Evolutionary conservation across 1,140 invertebrate genomes (phyloP).

Genomic region (Hyles vespertilio): DNA sequence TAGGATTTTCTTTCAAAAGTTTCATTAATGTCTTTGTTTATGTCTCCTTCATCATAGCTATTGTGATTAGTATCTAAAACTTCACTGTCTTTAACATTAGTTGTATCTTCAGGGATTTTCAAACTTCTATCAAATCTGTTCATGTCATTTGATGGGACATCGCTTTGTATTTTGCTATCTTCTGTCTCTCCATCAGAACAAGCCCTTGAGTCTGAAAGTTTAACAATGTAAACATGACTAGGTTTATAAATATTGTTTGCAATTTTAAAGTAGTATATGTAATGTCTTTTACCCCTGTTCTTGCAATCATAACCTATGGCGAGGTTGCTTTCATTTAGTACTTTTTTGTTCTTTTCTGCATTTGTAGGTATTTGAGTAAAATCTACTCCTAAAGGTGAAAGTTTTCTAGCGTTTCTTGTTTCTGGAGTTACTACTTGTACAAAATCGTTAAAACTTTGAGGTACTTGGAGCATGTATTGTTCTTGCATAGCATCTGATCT

Average conservation of each 20-base stretch:
- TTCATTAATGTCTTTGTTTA: not conserved
- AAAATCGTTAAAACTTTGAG: too few relatives aligned
- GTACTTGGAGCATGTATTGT: too few relatives aligned
- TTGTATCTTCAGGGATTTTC: too few relatives aligned
- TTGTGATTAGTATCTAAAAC: too few relatives aligned
- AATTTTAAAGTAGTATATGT: conserved; percentile 7
- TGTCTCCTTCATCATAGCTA: not conserved
- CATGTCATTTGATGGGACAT: too few relatives aligned
- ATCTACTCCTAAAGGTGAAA: not conserved
- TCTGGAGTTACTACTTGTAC: conserved; percentile 1
- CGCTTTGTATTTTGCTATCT: too few relatives aligned
- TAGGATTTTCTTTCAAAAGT: conserved; percentile 9
- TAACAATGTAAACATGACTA: conserved; percentile 5
- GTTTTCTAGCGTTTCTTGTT: not conserved
- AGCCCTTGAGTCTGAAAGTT: not conserved
- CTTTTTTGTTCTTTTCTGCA: too few relatives aligned
- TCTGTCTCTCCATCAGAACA: not conserved
- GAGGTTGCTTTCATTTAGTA: too few relatives aligned
- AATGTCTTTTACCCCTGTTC: not conserved
- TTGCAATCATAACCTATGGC: not conserved
- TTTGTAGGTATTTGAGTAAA: too few relatives aligned
- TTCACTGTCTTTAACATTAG: too few relatives aligned
- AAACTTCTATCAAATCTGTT: too few relatives aligned
- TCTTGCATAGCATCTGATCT: not conserved
- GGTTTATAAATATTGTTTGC: not conserved